These are phyloP conservation scores for Aphodius sticticus DNA, from an alignment of 2,888 invertebrate species.

Conservation along the genomic window DNA sequence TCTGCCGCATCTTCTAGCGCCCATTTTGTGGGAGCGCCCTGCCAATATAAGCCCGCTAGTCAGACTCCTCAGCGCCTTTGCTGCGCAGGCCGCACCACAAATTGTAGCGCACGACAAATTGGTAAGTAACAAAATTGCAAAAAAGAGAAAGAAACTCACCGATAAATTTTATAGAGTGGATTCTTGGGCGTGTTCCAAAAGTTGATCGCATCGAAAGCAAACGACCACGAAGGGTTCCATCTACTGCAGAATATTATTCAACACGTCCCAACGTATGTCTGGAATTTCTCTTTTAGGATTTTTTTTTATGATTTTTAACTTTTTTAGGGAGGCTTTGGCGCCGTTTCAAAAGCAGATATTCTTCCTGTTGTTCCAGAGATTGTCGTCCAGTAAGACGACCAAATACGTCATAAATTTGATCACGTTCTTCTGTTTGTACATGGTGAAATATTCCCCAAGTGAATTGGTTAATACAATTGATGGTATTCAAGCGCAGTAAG, in stretches of 20 bases:
- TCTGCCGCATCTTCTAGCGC: constrained; percentile 88
- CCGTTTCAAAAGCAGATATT: constrained; percentile 88
- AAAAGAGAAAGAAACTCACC: constrained; percentile 26
- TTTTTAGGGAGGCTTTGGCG: constrained; percentile 72
- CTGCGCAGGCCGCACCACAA: constrained; percentile 75
- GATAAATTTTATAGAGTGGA: constrained; percentile 66
- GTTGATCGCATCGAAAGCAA: constrained; percentile 91
- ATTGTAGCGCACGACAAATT: constrained; percentile 76
- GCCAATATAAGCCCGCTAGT: constrained; percentile 95
- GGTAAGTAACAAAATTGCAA: constrained; percentile 61
- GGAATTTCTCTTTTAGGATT: constrained; percentile 12
- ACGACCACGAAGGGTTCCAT: constrained; percentile 96
- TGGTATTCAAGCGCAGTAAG: constrained; percentile 84
- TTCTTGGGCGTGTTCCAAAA: constrained; percentile 96
- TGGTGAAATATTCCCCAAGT: constrained; percentile 80
- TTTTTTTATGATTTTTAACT: constrained; percentile 43
- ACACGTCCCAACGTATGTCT: constrained; percentile 79
- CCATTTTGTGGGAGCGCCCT: constrained; percentile 91
- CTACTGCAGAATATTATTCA: constrained; percentile 87
- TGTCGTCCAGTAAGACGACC: constrained; percentile 92
- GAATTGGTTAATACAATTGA: constrained; percentile 81
- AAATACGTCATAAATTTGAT: constrained; percentile 92
- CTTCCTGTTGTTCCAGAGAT: constrained; percentile 89
- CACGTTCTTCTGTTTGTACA: constrained; percentile 89
- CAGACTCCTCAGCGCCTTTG: constrained; percentile 87